Percentiles rank a stretch among this genome's conserved stretches.
These are phyloP conservation scores for Manis pentadactyla DNA, from an alignment of 2,797 vertebrate species.

Conservation along the genomic window DNA sequence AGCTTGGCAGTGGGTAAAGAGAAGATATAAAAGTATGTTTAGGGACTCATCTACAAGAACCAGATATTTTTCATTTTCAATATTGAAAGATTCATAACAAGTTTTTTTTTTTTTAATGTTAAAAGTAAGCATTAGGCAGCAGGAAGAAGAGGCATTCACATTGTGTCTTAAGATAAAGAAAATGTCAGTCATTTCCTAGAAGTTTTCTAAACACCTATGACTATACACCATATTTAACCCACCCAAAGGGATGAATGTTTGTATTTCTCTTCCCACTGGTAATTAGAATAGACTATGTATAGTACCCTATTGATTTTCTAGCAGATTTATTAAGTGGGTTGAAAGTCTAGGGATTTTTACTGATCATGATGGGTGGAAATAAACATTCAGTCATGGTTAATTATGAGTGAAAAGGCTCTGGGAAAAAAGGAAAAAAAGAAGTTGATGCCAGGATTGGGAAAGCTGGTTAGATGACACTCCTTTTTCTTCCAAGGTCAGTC, in stretches of 20 bases:
- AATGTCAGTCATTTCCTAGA: background rate
- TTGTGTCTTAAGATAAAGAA: background rate
- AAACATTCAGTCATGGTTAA: background rate
- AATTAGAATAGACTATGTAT: background rate
- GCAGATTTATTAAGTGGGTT: background rate
- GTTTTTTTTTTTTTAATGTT: background rate
- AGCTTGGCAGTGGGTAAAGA: background rate
- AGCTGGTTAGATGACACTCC: background rate
- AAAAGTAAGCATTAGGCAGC: background rate
- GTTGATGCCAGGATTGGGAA: slow-evolving; percentile 57
- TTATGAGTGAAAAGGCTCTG: background rate
- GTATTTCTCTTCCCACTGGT: background rate
- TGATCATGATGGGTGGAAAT: background rate
- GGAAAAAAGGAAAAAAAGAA: background rate
- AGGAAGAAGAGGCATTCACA: background rate
- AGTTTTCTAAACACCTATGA: background rate
- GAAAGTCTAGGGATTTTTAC: background rate
- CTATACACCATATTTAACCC: background rate
- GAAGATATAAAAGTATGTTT: background rate
- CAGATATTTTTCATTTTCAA: background rate
- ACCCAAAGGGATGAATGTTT: background rate
- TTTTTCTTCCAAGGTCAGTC: slow-evolving; percentile 76
- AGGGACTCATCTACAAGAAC: background rate
- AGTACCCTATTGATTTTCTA: background rate
- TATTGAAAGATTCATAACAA: background rate